Evolutionary conservation across 2,113 vertebrate species (phyloP).

Genomic region (Rousettus leschenaultii): DNA sequence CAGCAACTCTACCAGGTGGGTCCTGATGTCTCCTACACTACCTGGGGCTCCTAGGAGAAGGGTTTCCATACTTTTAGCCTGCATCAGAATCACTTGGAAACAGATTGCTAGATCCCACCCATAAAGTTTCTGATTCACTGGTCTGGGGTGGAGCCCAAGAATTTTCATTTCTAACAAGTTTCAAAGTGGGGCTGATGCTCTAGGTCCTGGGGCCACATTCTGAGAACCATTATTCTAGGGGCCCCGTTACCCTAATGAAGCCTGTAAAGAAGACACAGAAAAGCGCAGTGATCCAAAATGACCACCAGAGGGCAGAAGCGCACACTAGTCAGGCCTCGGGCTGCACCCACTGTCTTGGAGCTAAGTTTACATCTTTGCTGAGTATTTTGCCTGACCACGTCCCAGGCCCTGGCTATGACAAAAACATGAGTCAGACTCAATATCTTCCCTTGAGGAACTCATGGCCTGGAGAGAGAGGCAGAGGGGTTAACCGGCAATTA

Average conservation of each 20-base stretch:
- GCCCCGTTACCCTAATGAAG: neutral
- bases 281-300: neutral
- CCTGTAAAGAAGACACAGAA: neutral
- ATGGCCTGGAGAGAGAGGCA: neutral
- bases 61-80: neutral
- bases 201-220: neutral
- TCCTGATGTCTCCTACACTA: neutral
- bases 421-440: neutral
- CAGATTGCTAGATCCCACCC: neutral
- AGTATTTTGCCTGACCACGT: neutral
- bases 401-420: neutral
- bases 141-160: neutral
- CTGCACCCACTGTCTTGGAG: no score
- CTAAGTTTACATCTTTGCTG: neutral
- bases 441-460: neutral
- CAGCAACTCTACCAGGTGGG: no score
- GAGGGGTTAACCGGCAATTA: neutral
- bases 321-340: neutral
- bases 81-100: neutral
- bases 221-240: neutral
- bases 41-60: neutral
- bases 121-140: neutral
- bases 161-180: conserved; percentile 7
- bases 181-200: neutral
- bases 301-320: conserved; percentile 52